Percentiles rank a stretch among this genome's conserved stretches.
These are phyloP conservation scores for Vultur gryphus DNA, from an alignment of 2,797 vertebrate genomes.

Conservation along the genomic window DNA sequence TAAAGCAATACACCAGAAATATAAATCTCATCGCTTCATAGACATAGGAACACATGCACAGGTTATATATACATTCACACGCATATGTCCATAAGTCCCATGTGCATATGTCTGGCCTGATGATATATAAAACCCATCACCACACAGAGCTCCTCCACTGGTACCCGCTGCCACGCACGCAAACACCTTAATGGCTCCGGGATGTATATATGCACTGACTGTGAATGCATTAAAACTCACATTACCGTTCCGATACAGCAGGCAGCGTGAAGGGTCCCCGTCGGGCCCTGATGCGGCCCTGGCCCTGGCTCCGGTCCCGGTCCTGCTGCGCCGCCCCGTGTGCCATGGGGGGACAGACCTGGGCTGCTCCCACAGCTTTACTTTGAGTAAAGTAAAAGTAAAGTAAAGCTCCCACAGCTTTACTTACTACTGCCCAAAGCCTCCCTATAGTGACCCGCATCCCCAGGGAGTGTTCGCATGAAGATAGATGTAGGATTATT, in stretches of 20 bases:
- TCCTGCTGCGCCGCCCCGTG: background rate
- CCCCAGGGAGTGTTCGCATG: background rate
- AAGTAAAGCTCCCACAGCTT: background rate
- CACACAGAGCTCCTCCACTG: background rate
- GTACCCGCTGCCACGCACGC: background rate
- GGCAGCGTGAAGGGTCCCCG: fast-evolving
- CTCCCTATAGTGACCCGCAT: fast-evolving
- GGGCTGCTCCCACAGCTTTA: background rate
- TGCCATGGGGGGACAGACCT: background rate
- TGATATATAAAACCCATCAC: background rate
- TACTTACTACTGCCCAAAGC: background rate
- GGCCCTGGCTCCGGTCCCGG: background rate
- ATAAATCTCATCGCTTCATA: background rate
- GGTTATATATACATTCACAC: background rate
- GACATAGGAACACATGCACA: background rate
- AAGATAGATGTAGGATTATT: background rate
- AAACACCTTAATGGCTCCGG: background rate
- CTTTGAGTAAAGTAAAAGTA: background rate
- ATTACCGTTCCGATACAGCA: fast-evolving
- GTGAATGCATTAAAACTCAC: background rate
- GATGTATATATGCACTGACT: fast-evolving
- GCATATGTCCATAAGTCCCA: fast-evolving
- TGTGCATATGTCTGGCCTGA: background rate
- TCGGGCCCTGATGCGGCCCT: background rate
- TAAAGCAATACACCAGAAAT: background rate